Percentiles rank a stretch among this genome's conserved stretches.
These are phyloP conservation scores for Nomada ruficornis DNA, from an alignment of 2,888 invertebrate species.

Conservation along the genomic window DNA sequence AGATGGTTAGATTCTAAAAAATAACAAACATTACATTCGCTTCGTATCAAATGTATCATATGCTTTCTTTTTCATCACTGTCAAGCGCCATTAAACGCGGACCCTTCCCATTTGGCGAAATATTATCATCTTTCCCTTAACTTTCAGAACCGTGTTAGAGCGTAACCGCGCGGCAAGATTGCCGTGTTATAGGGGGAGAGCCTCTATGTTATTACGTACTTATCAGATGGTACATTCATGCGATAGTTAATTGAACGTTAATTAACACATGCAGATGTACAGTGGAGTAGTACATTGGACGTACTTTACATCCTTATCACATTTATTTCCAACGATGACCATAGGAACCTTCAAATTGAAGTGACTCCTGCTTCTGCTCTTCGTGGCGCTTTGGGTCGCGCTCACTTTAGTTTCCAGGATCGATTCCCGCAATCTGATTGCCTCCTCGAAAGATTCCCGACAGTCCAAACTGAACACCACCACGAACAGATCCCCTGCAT, in stretches of 20 bases:
- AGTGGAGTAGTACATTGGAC: slow-evolving; percentile 69
- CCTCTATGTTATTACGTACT: no score
- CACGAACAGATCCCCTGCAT: slow-evolving; percentile 91
- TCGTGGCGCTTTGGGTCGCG: slow-evolving; percentile 87
- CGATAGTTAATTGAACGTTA: background rate
- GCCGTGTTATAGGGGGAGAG: no score
- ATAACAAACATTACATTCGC: no score
- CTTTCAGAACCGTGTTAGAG: no score
- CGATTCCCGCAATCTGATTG: slow-evolving; percentile 91
- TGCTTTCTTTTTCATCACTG: no score
- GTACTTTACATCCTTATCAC: slow-evolving; percentile 92
- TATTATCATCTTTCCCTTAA: no score
- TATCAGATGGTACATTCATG: no score
- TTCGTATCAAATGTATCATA: no score
- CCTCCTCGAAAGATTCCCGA: slow-evolving; percentile 93
- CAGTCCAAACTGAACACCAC: slow-evolving; percentile 94
- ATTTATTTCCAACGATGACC: slow-evolving; percentile 95
- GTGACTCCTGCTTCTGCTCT: slow-evolving; percentile 87
- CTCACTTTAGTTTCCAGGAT: slow-evolving; percentile 93
- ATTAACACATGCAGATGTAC: background rate
- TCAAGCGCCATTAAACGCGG: no score
- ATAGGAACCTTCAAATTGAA: slow-evolving; percentile 89
- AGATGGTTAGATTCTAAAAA: no score
- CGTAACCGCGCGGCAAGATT: no score
- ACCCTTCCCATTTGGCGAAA: no score